These are phyloP conservation scores for Anorthoa munda DNA, from an alignment of 2,888 invertebrate genomes.

Conservation along the genomic window DNA sequence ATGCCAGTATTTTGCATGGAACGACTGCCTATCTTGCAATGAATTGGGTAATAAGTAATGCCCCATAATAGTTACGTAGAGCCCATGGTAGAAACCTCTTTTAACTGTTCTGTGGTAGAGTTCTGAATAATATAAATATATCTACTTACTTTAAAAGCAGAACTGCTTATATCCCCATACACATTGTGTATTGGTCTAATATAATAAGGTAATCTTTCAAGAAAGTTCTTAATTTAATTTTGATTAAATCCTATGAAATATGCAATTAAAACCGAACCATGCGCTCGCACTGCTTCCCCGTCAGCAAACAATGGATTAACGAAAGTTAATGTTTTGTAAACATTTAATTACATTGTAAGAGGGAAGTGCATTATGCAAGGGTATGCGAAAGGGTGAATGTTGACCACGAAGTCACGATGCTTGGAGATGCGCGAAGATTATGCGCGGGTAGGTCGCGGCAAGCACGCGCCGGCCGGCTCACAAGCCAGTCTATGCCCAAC, in stretches of 20 bases:
- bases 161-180: too few relatives aligned
- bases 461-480: slow-evolving; percentile 78
- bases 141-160: too few relatives aligned
- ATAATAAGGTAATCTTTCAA: not conserved
- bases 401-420: slow-evolving; percentile 69
- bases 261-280: slow-evolving; percentile 13
- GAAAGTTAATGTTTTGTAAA: slow-evolving; percentile 60
- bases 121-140: too few relatives aligned
- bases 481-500: slow-evolving; percentile 78
- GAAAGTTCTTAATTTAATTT: not conserved
- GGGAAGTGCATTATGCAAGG: slow-evolving; percentile 75
- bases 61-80: too few relatives aligned
- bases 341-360: slow-evolving; percentile 67
- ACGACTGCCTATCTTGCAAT: too few relatives aligned
- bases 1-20: too few relatives aligned
- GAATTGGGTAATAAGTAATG: too few relatives aligned
- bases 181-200: too few relatives aligned
- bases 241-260: not conserved
- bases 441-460: slow-evolving; percentile 78
- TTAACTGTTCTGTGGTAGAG: too few relatives aligned
- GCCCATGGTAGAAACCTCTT: too few relatives aligned
- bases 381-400: slow-evolving; percentile 78
- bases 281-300: slow-evolving; percentile 6
- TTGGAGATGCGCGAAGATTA: slow-evolving; percentile 80
- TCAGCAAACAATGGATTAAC: slow-evolving; percentile 38